phyloP scores from a whole-genome alignment of 2,888 invertebrate species.

The Noctuana brunneofusca region DNA sequence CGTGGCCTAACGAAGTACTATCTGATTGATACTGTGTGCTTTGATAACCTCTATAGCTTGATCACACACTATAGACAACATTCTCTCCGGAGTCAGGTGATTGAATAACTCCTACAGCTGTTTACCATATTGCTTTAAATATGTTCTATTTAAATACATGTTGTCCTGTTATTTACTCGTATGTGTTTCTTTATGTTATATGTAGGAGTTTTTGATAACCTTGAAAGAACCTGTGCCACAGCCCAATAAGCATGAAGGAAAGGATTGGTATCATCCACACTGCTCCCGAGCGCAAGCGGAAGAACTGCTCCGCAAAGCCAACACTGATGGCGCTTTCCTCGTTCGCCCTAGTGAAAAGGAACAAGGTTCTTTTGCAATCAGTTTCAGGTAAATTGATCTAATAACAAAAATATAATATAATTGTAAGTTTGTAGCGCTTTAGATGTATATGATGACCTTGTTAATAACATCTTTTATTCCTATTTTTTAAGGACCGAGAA shows the following conservation, averaged over 20 bases:
- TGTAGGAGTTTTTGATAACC: constrained; percentile 92
- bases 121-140: too few relatives aligned
- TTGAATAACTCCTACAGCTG: constrained; percentile 22
- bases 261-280: constrained; percentile 95
- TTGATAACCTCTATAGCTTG: constrained; percentile 95
- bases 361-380: constrained; percentile 93
- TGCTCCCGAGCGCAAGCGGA: constrained; percentile 93
- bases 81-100: constrained; percentile 91
- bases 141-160: background rate
- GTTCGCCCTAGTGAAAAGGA: constrained; percentile 96
- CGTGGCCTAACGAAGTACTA: constrained; percentile 94
- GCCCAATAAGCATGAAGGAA: constrained; percentile 95
- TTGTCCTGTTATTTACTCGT: background rate
- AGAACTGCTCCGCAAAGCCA: constrained; percentile 91
- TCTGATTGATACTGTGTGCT: constrained; percentile 92
- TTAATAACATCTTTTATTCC: background rate
- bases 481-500: constrained; percentile 88
- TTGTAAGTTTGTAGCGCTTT: too few relatives aligned
- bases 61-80: constrained; percentile 94
- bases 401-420: too few relatives aligned
- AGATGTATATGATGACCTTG: too few relatives aligned
- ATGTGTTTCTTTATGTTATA: background rate
- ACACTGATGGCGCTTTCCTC: constrained; percentile 96
- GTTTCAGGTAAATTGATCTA: constrained; percentile 87
- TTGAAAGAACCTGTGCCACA: constrained; percentile 96